phyloP scores from a whole-genome alignment of 2,888 invertebrate genomes.

The Ethmia dodecea region DNA sequence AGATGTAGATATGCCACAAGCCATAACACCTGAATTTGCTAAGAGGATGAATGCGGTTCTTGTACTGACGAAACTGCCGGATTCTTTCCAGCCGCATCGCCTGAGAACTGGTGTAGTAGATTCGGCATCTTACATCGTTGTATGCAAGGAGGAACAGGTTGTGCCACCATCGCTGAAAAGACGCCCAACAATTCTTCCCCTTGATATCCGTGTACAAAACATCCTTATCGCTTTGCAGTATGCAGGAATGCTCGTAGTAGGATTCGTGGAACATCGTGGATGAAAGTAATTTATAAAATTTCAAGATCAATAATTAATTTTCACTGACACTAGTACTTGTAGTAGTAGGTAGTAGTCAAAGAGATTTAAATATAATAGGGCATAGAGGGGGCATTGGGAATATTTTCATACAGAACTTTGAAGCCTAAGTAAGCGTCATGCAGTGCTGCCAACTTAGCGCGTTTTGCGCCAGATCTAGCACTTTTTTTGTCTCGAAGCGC shows the following conservation, averaged over 20 bases:
- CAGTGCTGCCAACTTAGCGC: too few relatives aligned
- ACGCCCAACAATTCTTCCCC: constrained; percentile 16
- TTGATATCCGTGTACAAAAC: constrained; percentile 29
- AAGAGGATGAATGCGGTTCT: constrained; percentile 32
- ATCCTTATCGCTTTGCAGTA: constrained; percentile 30
- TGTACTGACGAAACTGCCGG: constrained; percentile 28
- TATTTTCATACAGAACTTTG: too few relatives aligned
- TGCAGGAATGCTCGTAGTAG: constrained; percentile 32
- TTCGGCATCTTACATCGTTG: constrained; percentile 22
- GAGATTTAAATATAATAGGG: too few relatives aligned
- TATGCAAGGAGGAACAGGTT: constrained; percentile 34
- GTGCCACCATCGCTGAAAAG: constrained; percentile 32
- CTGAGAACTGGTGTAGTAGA: constrained; percentile 32
- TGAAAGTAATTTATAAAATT: too few relatives aligned
- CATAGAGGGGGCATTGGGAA: too few relatives aligned
- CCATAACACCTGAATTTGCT: constrained; percentile 37
- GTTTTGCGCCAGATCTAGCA: too few relatives aligned
- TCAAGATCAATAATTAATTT: too few relatives aligned
- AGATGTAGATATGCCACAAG: too few relatives aligned
- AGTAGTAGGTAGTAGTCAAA: too few relatives aligned
- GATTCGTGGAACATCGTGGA: constrained; percentile 24
- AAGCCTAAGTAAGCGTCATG: too few relatives aligned
- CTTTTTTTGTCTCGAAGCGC: too few relatives aligned
- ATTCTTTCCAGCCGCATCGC: constrained; percentile 31
- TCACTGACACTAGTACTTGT: not conserved